A percentile compares a stretch with the other conserved stretches of the same genome.
Evolutionary conservation across 2,113 vertebrate species (phyloP).

Genomic region (Bathybates hornii): DNA sequence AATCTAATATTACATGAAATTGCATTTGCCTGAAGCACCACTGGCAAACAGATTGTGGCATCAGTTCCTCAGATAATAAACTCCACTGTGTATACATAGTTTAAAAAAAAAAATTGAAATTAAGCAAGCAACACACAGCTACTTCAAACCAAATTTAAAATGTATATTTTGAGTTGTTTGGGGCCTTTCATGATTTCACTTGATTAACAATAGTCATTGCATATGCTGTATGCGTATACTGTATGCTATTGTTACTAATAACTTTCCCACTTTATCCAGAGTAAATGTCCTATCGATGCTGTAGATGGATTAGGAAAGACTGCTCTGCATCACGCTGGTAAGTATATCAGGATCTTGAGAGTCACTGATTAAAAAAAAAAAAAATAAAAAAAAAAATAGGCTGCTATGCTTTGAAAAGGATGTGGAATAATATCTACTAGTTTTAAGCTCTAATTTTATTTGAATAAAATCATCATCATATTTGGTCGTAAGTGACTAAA

Average conservation of each 20-base stretch:
- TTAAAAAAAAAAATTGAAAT: background rate
- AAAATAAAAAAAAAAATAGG: background rate
- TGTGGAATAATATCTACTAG: constrained; percentile 18
- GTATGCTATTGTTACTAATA: background rate
- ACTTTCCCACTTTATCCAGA: constrained; percentile 54
- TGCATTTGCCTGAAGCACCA: background rate
- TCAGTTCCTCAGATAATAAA: background rate
- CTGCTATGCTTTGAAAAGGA: background rate
- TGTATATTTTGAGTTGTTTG: background rate
- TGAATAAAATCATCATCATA: background rate
- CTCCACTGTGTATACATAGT: background rate
- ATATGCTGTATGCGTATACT: background rate
- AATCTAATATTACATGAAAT: background rate
- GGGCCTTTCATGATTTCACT: background rate
- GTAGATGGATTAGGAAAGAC: constrained; percentile 81
- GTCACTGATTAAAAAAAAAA: background rate
- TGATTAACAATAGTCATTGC: background rate
- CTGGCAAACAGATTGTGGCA: background rate
- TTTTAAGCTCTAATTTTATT: constrained; percentile 4
- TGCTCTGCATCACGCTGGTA: constrained; percentile 92
- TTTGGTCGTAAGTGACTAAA: background rate
- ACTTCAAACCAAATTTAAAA: background rate
- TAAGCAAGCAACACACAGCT: background rate
- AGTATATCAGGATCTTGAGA: constrained; percentile 1
- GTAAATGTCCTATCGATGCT: constrained; percentile 80